A percentile compares a stretch with the other conserved stretches of the same genome.
These are phyloP conservation scores for Palythoa grandiflora DNA, from an alignment of 92 coral and sea anemone genomes.

Conservation along the genomic window DNA sequence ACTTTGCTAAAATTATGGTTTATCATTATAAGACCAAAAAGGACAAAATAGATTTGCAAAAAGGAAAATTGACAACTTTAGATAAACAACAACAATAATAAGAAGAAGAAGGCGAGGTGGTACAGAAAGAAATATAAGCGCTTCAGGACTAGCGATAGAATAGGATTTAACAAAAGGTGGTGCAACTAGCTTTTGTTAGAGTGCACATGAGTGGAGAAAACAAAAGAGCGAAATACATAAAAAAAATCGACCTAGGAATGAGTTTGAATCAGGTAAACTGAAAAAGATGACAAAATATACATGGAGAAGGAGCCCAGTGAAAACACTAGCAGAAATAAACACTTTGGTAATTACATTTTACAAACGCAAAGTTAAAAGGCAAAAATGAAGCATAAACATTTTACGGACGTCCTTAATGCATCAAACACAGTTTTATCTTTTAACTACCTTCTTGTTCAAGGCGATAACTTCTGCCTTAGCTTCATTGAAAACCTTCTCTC, in stretches of 20 bases:
- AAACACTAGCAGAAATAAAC: no score
- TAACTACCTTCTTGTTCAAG: constrained; percentile 86
- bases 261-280: no score
- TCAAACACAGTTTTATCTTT: not conserved
- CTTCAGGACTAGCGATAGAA: not conserved
- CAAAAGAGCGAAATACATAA: not conserved
- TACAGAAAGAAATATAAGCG: not conserved
- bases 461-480: constrained; percentile 96
- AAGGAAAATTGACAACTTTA: not conserved
- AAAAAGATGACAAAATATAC: no score
- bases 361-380: no score
- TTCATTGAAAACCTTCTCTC: constrained; percentile 95
- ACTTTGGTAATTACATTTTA: no score
- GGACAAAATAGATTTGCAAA: not conserved
- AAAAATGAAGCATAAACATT: no score
- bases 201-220: not conserved
- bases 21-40: not conserved
- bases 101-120: not conserved
- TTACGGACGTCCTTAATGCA: not conserved
- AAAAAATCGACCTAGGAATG: no score
- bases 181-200: not conserved
- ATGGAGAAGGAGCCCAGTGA: no score
- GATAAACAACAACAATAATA: not conserved
- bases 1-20: no score
- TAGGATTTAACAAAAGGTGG: not conserved